phyloP scores from a whole-genome alignment of 35 echinoderm and acorn worm species.

The Chiridota heheva region DNA sequence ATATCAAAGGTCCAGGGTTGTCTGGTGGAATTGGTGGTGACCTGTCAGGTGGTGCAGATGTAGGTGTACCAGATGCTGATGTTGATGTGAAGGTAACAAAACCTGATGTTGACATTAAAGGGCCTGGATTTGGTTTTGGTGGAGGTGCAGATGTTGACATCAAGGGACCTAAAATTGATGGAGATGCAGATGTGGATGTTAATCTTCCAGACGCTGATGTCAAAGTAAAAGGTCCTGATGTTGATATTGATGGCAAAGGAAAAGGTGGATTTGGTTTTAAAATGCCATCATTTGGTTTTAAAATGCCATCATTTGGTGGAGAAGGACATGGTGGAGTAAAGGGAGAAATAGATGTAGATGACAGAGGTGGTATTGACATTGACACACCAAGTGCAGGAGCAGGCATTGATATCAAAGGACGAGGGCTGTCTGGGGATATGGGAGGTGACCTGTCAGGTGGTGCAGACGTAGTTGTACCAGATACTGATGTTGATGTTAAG shows the following conservation, averaged over 20 bases:
- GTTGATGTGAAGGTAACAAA: slow-evolving; percentile 33
- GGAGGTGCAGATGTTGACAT: slow-evolving; percentile 3
- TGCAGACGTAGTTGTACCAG: neutral
- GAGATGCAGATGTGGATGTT: neutral
- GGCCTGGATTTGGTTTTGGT: slow-evolving; percentile 46
- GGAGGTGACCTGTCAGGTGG: neutral
- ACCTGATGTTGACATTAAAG: slow-evolving; percentile 39
- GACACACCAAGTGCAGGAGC: no score
- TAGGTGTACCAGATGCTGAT: slow-evolving; percentile 30
- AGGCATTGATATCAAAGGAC: no score
- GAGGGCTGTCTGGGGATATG: no score
- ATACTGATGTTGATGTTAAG: slow-evolving; percentile 35
- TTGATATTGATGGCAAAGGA: slow-evolving; percentile 10
- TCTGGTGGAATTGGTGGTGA: slow-evolving; percentile 14
- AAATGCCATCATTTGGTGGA: slow-evolving; percentile 18
- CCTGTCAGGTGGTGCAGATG: slow-evolving; percentile 11
- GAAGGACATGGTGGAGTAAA: slow-evolving; percentile 24
- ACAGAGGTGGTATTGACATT: neutral
- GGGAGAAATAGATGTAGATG: slow-evolving; percentile 4
- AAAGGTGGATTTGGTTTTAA: slow-evolving; percentile 30
- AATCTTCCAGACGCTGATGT: slow-evolving; percentile 21
- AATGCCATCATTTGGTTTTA: no score
- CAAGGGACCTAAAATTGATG: slow-evolving; percentile 17
- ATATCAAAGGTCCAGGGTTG: no score
- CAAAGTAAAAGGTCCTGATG: slow-evolving; percentile 15